phyloP scores from a whole-genome alignment of 2,888 invertebrate species.

The Neocrepidodera transversa region DNA sequence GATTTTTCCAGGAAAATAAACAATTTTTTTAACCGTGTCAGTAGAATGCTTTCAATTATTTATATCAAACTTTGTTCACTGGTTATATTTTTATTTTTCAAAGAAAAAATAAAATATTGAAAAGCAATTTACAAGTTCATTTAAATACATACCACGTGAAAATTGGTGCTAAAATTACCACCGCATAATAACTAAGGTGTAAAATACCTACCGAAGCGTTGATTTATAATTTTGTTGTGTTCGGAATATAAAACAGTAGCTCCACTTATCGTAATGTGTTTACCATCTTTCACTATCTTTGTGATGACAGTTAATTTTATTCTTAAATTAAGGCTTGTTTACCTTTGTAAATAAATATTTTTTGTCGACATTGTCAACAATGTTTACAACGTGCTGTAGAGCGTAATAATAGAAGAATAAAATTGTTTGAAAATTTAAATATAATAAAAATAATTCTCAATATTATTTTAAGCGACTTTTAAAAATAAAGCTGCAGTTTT shows the following conservation, averaged over 20 bases:
- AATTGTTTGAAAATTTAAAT: too few species aligned
- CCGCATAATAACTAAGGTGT: conserved; percentile 31
- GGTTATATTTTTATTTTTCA: neutral
- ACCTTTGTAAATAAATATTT: neutral
- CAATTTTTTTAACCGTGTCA: neutral
- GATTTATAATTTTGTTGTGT: conserved; percentile 23
- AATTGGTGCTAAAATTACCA: conserved; percentile 24
- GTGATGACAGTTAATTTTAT: neutral
- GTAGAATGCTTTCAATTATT: neutral
- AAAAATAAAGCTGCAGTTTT: too few species aligned
- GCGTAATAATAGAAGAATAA: too few species aligned
- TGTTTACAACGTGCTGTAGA: too few species aligned
- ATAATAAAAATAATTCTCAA: too few species aligned
- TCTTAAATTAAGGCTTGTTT: neutral
- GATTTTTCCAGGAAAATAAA: neutral
- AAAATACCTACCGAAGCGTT: conserved; percentile 24
- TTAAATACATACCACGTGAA: conserved; percentile 7
- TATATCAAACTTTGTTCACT: neutral
- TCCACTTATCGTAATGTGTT: conserved; percentile 16
- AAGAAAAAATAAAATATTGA: too few species aligned
- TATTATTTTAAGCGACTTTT: too few species aligned
- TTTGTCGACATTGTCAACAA: neutral
- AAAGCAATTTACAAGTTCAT: too few species aligned
- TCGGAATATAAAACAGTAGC: conserved; percentile 22
- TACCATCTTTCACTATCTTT: conserved; percentile 5